Percentiles rank a stretch among this genome's conserved stretches.
Conservation (phyloP, 2,113 vertebrate genomes). For the Nibea coibor region DNA sequence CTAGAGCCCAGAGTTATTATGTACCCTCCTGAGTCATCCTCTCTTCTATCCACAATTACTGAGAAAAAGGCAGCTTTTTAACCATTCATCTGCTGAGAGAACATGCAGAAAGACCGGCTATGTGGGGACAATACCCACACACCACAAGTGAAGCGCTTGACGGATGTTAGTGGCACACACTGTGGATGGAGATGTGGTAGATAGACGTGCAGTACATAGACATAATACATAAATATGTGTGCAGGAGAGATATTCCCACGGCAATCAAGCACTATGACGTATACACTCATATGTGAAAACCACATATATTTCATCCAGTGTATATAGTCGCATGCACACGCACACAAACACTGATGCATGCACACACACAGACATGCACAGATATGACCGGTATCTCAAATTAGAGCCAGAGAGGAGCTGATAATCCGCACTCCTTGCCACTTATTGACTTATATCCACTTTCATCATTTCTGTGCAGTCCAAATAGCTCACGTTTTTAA, state of each 20-base stretch:
- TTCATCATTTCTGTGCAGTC: slow-evolving; percentile 33
- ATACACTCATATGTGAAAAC: slow-evolving; percentile 53
- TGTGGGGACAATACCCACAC: slow-evolving; percentile 55
- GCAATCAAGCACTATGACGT: slow-evolving; percentile 43
- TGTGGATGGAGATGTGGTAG: slow-evolving; percentile 20
- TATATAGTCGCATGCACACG: slow-evolving; percentile 36
- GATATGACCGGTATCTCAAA: slow-evolving; percentile 49
- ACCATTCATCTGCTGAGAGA: slow-evolving; percentile 57
- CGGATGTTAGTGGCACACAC: slow-evolving; percentile 54
- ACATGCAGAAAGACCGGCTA: slow-evolving; percentile 46
- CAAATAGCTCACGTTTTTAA: slow-evolving; percentile 47
- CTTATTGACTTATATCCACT: slow-evolving; percentile 44
- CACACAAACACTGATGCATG: slow-evolving; percentile 36
- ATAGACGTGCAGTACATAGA: slow-evolving; percentile 22
- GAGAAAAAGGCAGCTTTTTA: slow-evolving; percentile 69
- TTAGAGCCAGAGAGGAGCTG: slow-evolving; percentile 14
- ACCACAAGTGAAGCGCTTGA: slow-evolving; percentile 59
- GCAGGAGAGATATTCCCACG: slow-evolving; percentile 61
- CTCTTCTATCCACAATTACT: slow-evolving; percentile 72
- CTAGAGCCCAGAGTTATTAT: slow-evolving; percentile 68
- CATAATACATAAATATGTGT: slow-evolving; percentile 35
- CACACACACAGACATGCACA: slow-evolving; percentile 45
- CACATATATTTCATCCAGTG: slow-evolving; percentile 57
- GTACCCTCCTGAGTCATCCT: slow-evolving; percentile 77
- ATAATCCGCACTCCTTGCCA: slow-evolving; percentile 38